Percentiles rank a stretch among this genome's conserved stretches.
These are phyloP conservation scores for Notothenia rossii DNA, from an alignment of 2,113 vertebrate species.

Conservation along the genomic window DNA sequence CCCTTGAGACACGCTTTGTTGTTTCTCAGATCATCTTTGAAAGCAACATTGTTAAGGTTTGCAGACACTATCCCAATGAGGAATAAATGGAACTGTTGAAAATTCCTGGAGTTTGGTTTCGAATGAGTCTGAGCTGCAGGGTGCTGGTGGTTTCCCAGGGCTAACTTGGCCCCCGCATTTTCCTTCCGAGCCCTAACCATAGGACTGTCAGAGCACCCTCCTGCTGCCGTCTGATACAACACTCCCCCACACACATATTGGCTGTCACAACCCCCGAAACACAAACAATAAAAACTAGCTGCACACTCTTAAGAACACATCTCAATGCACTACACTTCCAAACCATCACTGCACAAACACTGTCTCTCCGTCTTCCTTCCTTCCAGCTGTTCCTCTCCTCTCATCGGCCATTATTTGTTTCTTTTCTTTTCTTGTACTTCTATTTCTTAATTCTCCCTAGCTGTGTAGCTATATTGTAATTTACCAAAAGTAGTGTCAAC, in stretches of 20 bases:
- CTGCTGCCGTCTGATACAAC: conserved; percentile 44
- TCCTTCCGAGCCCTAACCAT: conserved; percentile 54
- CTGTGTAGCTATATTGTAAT: too few relatives aligned
- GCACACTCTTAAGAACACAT: conserved; percentile 6
- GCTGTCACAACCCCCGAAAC: conserved; percentile 8
- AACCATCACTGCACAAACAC: conserved; percentile 57
- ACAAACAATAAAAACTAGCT: conserved; percentile 28
- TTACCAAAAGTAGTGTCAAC: neutral
- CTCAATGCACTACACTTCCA: conserved; percentile 43
- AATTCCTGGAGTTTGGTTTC: conserved; percentile 29
- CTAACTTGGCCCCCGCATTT: conserved; percentile 54
- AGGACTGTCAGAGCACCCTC: conserved; percentile 36
- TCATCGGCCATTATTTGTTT: conserved; percentile 9
- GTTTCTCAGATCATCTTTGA: neutral
- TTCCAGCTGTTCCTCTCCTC: conserved; percentile 8
- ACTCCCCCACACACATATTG: conserved; percentile 22
- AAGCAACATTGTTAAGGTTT: neutral
- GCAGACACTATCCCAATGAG: neutral
- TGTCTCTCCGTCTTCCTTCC: conserved; percentile 33
- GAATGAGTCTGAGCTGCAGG: conserved; percentile 42
- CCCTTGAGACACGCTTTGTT: neutral
- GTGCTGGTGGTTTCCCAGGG: conserved; percentile 43
- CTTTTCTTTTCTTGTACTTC: too few relatives aligned
- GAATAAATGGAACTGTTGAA: conserved; percentile 15
- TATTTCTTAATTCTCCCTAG: too few relatives aligned